Evolutionary conservation across 2,888 invertebrate species (phyloP).

Genomic region (Mythimna ferrago): DNA sequence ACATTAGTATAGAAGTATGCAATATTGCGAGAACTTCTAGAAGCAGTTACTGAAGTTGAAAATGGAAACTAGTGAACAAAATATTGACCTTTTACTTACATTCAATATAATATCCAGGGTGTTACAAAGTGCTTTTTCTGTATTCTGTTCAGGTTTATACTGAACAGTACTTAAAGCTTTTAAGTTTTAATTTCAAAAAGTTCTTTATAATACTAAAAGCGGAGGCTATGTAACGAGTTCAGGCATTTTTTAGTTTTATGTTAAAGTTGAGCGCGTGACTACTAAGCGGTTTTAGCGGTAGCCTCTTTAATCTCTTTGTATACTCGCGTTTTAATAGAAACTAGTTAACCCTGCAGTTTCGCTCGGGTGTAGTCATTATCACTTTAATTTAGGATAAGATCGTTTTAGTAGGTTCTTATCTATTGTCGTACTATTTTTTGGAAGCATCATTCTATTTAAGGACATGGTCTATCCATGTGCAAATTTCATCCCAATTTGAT

Average conservation of each 20-base stretch:
- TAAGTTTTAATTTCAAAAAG: constrained; percentile 46
- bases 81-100: too few species aligned
- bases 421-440: too few species aligned
- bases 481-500: too few species aligned
- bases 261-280: constrained; percentile 20
- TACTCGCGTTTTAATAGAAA: not conserved
- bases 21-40: too few species aligned
- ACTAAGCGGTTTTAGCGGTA: constrained; percentile 19
- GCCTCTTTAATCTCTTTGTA: constrained; percentile 12
- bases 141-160: constrained; percentile 14
- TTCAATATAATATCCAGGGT: too few species aligned
- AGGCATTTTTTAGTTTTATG: constrained; percentile 31
- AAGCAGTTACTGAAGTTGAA: too few species aligned
- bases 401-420: not conserved
- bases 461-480: too few species aligned
- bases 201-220: constrained; percentile 40
- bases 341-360: not conserved
- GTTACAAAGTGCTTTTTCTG: not conserved
- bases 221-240: constrained; percentile 38
- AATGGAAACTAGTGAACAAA: too few species aligned
- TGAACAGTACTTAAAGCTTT: constrained; percentile 11
- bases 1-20: too few species aligned
- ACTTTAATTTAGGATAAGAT: not conserved
- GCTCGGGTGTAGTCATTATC: not conserved
- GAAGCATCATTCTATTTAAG: too few species aligned